phyloP scores from a whole-genome alignment of 2,113 vertebrate species.

The Pongo abelii region DNA sequence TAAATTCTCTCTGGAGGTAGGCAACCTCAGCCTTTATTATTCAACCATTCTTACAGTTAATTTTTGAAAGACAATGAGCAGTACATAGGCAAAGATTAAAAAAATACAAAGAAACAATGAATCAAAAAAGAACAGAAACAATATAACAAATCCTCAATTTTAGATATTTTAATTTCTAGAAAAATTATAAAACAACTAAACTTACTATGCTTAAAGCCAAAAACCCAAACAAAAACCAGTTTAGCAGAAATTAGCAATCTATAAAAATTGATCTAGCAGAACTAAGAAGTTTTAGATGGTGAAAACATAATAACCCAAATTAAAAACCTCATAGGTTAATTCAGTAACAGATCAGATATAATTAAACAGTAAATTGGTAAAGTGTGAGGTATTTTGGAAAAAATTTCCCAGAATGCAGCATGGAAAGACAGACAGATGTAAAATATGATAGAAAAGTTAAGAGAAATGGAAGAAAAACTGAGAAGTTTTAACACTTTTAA shows the following conservation, averaged over 20 bases:
- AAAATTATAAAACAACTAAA: conserved; percentile 26
- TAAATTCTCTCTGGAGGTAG: neutral
- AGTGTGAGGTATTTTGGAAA: neutral
- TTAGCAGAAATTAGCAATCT: neutral
- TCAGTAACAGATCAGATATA: neutral
- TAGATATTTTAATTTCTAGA: neutral
- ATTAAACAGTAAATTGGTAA: neutral
- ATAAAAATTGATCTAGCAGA: neutral
- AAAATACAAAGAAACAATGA: conserved; percentile 7
- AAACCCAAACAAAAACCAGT: neutral
- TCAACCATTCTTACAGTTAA: neutral
- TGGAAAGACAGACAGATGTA: neutral
- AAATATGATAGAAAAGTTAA: neutral
- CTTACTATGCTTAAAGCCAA: neutral
- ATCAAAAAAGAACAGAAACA: neutral
- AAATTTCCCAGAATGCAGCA: neutral
- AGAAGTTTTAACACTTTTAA: neutral
- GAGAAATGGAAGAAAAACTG: neutral
- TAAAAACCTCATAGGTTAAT: neutral
- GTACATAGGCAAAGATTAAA: neutral
- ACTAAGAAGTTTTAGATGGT: neutral
- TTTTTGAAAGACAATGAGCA: neutral
- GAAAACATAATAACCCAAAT: conserved; percentile 1
- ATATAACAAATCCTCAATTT: neutral
- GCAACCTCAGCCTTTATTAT: neutral